Base-by-base conservation (phyloP, 2,113 vertebrate species). In the Nothocercus nigrocapillus region DNA sequence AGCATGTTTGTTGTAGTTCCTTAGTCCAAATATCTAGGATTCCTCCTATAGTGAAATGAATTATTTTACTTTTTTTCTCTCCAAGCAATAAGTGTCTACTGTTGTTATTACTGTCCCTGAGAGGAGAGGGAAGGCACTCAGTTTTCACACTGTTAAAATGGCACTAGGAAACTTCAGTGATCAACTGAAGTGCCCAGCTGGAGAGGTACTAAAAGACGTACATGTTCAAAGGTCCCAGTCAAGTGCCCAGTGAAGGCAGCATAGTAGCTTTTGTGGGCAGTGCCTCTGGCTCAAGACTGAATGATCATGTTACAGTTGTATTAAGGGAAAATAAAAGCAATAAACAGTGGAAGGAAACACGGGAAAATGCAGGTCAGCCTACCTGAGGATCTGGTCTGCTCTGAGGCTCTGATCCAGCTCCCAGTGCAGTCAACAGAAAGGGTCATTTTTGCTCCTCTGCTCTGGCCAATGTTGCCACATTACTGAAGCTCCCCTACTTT, bases 401-500 rank as follows among this genome's bases (percentile, higher is more conserved):
- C 10, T 36, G 34, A 34, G 47, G 21, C 74, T 72, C 74, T 61
- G 51, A 28, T 58, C 70, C 78, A 82, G 40, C 44, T 93, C 88
- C 91, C 88, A 58, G 5, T 88, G 93, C 87, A 88, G 85, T 75
- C 87, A 88, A 68, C 3, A 54, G 75, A 53, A 94, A 72, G 66
- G 51, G 40, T 11, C 84, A 28, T 40, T 84, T 86, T 61, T 87
- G 53, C 62, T 86, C 62, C 69, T 73, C 61, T 94, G 84, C 91
- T 89, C 73, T 86, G 95, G 87, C 69, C 78, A 89, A 19, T 58
- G 64, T 67, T 82, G 56, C 53, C 62, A 72, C 90, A 89, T 91
- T 94, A 87, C 76, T 85, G 72, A 47, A 85, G 20, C 45, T 82
- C 69, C 82, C 53, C 11, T 21, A 67, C 21, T 63, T 56, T 45